These are phyloP conservation scores for Digitonthophagus gazella DNA, from an alignment of 2,888 invertebrate species.

Conservation along the genomic window DNA sequence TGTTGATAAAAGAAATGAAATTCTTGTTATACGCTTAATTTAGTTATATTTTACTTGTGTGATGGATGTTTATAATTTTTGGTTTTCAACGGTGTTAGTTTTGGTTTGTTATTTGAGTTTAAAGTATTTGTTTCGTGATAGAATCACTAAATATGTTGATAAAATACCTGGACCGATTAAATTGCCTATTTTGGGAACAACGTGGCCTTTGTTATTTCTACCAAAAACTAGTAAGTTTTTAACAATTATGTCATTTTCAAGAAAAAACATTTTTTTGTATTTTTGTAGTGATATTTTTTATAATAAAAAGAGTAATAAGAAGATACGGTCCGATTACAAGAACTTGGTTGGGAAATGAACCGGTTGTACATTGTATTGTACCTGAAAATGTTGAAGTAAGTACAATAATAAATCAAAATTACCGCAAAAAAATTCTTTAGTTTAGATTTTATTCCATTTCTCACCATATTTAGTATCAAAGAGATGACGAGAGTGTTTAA, in stretches of 20 bases:
- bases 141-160: slow-evolving; percentile 21
- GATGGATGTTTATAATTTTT: too few species aligned
- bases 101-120: too few species aligned
- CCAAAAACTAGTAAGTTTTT: slow-evolving; percentile 18
- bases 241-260: background rate
- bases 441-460: too few species aligned
- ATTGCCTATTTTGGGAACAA: slow-evolving; percentile 23
- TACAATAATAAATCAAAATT: too few species aligned
- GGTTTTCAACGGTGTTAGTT: too few species aligned
- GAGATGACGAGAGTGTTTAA: too few species aligned
- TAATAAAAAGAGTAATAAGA: background rate
- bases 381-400: slow-evolving; percentile 22
- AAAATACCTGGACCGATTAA: slow-evolving; percentile 22
- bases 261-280: slow-evolving; percentile 18
- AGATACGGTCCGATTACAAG: slow-evolving; percentile 18
- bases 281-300: background rate
- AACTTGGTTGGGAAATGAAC: slow-evolving; percentile 18
- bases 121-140: background rate
- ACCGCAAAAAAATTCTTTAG: too few species aligned
- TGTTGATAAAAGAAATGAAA: too few species aligned
- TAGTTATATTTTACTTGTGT: too few species aligned
- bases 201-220: slow-evolving; percentile 18
- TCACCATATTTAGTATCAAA: too few species aligned
- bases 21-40: too few species aligned
- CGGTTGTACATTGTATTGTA: slow-evolving; percentile 15